A percentile compares a stretch with the other conserved stretches of the same genome.
Conservation (phyloP, 2,113 vertebrate species). For the Leucosticte australis region DNA sequence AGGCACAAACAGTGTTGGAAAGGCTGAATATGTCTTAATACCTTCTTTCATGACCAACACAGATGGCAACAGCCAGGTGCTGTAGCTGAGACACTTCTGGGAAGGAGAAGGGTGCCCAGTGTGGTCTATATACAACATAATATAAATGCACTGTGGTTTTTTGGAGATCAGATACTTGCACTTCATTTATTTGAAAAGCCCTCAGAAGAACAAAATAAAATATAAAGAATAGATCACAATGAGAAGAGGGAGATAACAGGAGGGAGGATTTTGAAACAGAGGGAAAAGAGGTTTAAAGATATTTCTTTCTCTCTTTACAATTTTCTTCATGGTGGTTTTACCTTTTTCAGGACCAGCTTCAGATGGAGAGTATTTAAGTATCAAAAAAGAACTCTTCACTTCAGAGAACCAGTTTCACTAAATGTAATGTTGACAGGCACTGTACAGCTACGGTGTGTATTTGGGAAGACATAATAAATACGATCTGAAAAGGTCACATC, state of each 20-base stretch:
- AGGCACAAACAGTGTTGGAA: background rate
- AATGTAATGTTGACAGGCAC: conserved; percentile 60
- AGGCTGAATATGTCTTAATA: background rate
- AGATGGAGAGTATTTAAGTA: background rate
- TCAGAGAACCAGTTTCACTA: background rate
- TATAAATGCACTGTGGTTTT: background rate
- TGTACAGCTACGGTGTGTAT: conserved; percentile 29
- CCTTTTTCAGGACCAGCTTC: background rate
- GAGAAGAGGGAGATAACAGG: background rate
- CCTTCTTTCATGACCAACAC: background rate
- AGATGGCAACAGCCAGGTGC: background rate
- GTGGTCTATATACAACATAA: accelerated
- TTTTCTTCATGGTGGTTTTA: background rate
- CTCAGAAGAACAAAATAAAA: background rate
- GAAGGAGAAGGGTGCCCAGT: background rate
- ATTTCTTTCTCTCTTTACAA: background rate
- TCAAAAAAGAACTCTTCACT: conserved; percentile 15
- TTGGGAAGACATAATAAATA: conserved; percentile 67
- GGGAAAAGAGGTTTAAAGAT: background rate
- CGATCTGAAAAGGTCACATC: conserved; percentile 69
- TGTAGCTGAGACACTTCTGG: background rate
- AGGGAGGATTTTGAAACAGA: background rate
- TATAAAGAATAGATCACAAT: background rate
- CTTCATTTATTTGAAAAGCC: background rate
- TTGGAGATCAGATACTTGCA: background rate